Conservation (phyloP, 2,113 vertebrate genomes). For the Macquaria australasica region DNA sequence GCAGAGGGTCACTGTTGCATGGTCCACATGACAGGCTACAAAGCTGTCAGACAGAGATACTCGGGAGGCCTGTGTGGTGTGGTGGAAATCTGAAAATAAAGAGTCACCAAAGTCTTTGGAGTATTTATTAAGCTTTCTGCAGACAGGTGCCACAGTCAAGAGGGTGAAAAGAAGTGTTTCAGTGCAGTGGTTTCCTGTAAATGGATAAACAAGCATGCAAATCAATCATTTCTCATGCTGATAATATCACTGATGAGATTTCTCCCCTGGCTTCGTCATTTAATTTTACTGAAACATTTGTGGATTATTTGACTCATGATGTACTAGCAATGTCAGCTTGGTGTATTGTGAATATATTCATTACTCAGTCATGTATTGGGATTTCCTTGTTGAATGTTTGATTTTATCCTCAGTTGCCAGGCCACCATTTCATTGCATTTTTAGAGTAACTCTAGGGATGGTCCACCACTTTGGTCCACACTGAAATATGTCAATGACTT, state of each 20-base stretch:
- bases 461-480: neutral
- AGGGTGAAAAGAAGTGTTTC: no score
- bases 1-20: conserved; percentile 10
- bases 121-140: no score
- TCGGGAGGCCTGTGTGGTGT: neutral
- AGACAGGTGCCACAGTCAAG: no score
- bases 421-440: neutral
- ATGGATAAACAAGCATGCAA: conserved; percentile 51
- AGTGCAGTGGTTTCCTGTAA: conserved; percentile 63
- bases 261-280: conserved; percentile 33
- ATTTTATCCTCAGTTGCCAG: neutral
- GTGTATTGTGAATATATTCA: neutral
- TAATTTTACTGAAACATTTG: conserved; percentile 39
- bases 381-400: neutral
- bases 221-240: conserved; percentile 60
- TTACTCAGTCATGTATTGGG: neutral
- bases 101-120: no score
- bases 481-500: neutral
- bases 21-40: conserved; percentile 41
- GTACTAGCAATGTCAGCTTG: neutral
- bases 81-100: no score
- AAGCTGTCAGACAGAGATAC: conserved; percentile 49
- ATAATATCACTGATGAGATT: conserved; percentile 48
- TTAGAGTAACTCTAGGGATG: neutral
- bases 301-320: conserved; percentile 8